Percentiles rank a stretch among this genome's conserved stretches.
These are phyloP conservation scores for Ophion costatus DNA, from an alignment of 2,888 invertebrate species.

Conservation along the genomic window DNA sequence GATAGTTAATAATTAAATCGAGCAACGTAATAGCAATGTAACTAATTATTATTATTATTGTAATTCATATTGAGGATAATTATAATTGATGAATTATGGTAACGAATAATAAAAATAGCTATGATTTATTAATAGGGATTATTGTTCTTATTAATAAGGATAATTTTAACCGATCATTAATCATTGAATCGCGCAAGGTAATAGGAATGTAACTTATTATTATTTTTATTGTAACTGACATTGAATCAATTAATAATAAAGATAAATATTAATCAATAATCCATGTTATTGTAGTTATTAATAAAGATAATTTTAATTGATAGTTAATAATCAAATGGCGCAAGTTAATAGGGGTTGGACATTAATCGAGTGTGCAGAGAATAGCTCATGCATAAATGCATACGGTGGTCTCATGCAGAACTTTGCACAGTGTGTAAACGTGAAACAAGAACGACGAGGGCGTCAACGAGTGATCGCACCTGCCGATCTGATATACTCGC, in stretches of 20 bases:
- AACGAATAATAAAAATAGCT: too few species aligned
- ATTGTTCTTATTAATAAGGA: too few species aligned
- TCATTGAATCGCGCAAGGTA: too few species aligned
- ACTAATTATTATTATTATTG: too few species aligned
- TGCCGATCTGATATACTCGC: slow-evolving; percentile 54
- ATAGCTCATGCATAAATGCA: slow-evolving; percentile 18
- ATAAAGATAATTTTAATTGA: background rate
- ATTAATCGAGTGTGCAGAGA: background rate
- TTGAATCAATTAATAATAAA: background rate
- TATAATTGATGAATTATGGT: too few species aligned
- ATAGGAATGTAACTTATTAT: too few species aligned
- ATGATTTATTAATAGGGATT: too few species aligned
- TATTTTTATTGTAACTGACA: background rate
- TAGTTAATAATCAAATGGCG: background rate
- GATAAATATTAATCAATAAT: background rate
- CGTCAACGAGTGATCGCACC: slow-evolving; percentile 51
- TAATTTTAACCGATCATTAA: too few species aligned
- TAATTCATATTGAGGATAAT: too few species aligned
- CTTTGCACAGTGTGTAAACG: slow-evolving; percentile 25
- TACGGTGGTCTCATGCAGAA: background rate
- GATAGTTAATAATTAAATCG: too few species aligned
- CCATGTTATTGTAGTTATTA: background rate
- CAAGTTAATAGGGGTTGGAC: background rate
- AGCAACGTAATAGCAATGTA: too few species aligned
- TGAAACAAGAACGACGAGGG: slow-evolving; percentile 26